Percentiles rank a stretch among this genome's conserved stretches.
Evolutionary conservation across 2,113 vertebrate species (phyloP).

Genomic region (Bos javanicus): DNA sequence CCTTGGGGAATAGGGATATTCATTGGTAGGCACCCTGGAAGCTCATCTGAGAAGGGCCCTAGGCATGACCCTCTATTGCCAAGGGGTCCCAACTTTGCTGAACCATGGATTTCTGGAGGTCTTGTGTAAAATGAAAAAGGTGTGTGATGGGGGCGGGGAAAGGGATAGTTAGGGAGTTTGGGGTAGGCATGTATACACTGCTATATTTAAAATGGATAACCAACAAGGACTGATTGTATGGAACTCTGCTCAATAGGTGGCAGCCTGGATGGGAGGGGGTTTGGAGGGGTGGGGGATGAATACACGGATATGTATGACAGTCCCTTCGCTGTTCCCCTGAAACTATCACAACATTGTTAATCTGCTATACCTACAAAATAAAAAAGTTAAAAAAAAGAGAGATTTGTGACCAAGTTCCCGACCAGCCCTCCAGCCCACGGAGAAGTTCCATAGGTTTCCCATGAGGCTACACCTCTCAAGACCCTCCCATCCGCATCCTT

Average conservation of each 20-base stretch:
- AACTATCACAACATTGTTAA: neutral
- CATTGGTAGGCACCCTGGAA: constrained; percentile 58
- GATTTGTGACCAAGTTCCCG: neutral
- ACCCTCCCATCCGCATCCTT: neutral
- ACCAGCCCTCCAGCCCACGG: neutral
- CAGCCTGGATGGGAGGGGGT: neutral
- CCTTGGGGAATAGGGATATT: neutral
- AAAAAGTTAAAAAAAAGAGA: neutral
- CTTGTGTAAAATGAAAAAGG: neutral
- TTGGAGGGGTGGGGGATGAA: neutral
- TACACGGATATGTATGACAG: neutral
- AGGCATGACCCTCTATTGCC: neutral
- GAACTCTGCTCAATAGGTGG: neutral
- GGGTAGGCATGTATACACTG: neutral
- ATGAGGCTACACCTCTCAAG: neutral
- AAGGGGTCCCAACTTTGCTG: constrained; percentile 43
- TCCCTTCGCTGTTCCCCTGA: neutral
- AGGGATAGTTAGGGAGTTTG: neutral
- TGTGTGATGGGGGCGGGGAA: neutral
- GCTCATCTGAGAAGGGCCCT: constrained; percentile 51
- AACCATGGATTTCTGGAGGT: constrained; percentile 42
- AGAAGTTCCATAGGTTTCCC: fast-evolving
- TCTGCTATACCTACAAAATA: neutral
- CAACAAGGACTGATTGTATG: neutral
- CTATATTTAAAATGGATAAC: neutral